Evolutionary conservation across 2,888 invertebrate species (phyloP).

Genomic region (Crioceris asparagi): DNA sequence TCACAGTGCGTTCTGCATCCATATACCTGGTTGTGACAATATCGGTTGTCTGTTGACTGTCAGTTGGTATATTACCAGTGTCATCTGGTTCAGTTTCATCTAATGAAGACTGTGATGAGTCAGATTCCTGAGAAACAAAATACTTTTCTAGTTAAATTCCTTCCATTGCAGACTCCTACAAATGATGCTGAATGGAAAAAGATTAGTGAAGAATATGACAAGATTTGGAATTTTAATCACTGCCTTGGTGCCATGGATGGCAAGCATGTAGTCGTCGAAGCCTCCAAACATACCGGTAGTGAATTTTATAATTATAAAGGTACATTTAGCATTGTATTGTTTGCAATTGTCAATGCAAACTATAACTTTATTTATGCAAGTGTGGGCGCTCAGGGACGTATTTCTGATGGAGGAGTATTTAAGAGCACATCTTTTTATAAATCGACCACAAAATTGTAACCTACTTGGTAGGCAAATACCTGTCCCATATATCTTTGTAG

Average conservation of each 20-base stretch:
- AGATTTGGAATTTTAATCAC: conserved; percentile 5
- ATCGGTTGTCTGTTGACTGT: conserved; percentile 3
- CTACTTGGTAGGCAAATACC: conserved; percentile 5
- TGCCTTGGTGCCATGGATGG: conserved; percentile 5
- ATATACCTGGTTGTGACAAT: conserved; percentile 3
- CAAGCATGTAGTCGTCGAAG: conserved; percentile 2
- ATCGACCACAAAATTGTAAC: conserved; percentile 2
- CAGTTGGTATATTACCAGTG: conserved; percentile 5
- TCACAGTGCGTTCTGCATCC: conserved; percentile 8
- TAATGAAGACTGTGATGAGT: conserved; percentile 4
- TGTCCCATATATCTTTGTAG: conserved; percentile 8
- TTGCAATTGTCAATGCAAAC: conserved; percentile 5
- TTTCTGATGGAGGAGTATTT: conserved; percentile 1
- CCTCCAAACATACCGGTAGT: conserved; percentile 1
- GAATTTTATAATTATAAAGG: conserved; percentile 7
- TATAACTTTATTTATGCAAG: conserved; percentile 1
- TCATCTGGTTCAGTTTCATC: conserved; percentile 8
- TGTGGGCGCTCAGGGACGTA: conserved; percentile 1
- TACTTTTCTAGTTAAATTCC: too few relatives aligned
- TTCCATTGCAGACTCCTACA: conserved; percentile 5
- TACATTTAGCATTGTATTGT: conserved; percentile 5
- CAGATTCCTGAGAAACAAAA: conserved; percentile 5
- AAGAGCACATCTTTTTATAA: conserved; percentile 6
- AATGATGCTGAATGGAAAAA: conserved; percentile 6
- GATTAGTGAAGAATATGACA: neutral